A percentile compares a stretch with the other conserved stretches of the same genome.
Evolutionary conservation across 1,140 invertebrate species (phyloP).

Genomic region (Drosophila watanabei): DNA sequence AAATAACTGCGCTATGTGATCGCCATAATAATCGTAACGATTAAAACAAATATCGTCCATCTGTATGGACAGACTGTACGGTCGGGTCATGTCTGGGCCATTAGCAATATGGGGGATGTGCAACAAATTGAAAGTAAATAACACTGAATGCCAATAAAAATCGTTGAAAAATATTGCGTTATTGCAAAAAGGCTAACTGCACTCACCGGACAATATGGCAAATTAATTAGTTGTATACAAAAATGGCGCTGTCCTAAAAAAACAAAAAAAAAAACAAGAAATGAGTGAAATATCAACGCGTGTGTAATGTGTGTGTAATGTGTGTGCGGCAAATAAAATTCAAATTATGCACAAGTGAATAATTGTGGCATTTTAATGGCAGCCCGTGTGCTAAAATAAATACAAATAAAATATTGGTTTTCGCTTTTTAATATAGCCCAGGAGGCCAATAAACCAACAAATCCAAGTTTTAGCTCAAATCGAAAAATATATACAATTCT

Average conservation of each 20-base stretch:
- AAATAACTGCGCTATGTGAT: conserved; percentile 75
- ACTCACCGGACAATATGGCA: conserved; percentile 69
- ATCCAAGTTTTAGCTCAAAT: conserved; percentile 43
- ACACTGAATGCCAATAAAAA: conserved; percentile 31
- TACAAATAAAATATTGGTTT: conserved; percentile 52
- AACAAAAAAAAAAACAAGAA: conserved; percentile 1
- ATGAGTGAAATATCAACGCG: conserved; percentile 16
- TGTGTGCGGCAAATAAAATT: conserved; percentile 64
- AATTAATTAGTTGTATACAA: conserved; percentile 80
- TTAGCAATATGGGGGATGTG: conserved; percentile 71
- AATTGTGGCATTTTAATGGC: conserved; percentile 77
- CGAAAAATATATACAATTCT: conserved; percentile 20
- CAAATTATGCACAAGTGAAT: conserved; percentile 84
- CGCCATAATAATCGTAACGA: conserved; percentile 76
- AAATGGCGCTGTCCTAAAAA: conserved; percentile 70
- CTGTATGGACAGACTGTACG: conserved; percentile 26
- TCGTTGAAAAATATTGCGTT: conserved; percentile 46
- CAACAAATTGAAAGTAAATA: conserved; percentile 81
- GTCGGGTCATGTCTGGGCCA: conserved; percentile 68
- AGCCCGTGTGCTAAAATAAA: conserved; percentile 44
- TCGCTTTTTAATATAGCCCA: conserved; percentile 78
- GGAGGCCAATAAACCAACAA: conserved; percentile 73
- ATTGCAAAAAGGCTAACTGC: conserved; percentile 69
- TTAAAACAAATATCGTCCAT: conserved; percentile 59
- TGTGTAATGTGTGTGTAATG: conserved; percentile 18